Evolutionary conservation across 1,140 invertebrate genomes (phyloP).

Genomic region (Leptoteleia sp.): DNA sequence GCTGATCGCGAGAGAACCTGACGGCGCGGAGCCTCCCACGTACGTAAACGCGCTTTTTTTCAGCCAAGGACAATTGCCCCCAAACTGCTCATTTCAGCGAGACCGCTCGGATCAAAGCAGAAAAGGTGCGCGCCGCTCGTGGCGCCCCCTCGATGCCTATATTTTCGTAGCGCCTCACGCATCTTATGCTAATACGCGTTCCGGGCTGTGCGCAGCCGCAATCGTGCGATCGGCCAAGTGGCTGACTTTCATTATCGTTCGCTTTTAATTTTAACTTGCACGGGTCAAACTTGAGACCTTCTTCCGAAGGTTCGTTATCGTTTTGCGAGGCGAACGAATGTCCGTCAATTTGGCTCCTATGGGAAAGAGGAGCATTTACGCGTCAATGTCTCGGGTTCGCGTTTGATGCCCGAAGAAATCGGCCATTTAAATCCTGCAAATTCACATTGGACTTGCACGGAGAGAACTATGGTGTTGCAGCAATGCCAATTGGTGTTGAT

Average conservation of each 20-base stretch:
- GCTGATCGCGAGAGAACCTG: conserved; percentile 70
- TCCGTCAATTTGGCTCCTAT: neutral
- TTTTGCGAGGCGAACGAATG: conserved; percentile 6
- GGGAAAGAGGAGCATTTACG: too few relatives aligned
- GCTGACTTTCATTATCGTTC: conserved; percentile 15
- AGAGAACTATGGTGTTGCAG: too few relatives aligned
- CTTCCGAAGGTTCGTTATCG: conserved; percentile 1
- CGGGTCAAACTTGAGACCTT: conserved; percentile 28
- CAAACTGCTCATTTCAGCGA: too few relatives aligned
- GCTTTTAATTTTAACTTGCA: conserved; percentile 7
- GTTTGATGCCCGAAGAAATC: too few relatives aligned
- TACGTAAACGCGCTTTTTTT: too few relatives aligned
- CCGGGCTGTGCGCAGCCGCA: conserved; percentile 10
- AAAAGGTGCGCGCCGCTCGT: conserved; percentile 23
- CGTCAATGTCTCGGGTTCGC: too few relatives aligned
- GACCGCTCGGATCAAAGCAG: conserved; percentile 29
- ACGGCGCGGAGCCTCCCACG: conserved; percentile 72
- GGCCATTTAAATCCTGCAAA: too few relatives aligned
- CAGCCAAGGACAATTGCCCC: too few relatives aligned
- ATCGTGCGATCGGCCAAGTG: neutral
- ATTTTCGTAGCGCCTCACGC: conserved; percentile 27
- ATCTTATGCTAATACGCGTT: conserved; percentile 12
- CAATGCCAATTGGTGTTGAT: too few relatives aligned
- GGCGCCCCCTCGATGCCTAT: conserved; percentile 19
- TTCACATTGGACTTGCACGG: too few relatives aligned